Evolutionary conservation across 1,140 invertebrate genomes (phyloP).

Genomic region (Drosophila tsacasi): DNA sequence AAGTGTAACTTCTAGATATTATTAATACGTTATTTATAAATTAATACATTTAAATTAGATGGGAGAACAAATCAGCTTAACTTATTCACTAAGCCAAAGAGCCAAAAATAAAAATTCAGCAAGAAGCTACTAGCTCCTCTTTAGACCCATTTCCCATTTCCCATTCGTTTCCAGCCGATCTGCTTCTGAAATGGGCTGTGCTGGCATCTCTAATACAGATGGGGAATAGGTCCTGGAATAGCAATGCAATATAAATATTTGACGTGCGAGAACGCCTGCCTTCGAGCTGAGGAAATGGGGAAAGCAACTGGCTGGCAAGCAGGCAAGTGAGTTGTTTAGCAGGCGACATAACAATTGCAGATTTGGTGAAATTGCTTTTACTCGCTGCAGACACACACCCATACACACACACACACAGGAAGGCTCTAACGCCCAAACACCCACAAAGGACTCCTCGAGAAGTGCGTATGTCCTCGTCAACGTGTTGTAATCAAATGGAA

Average conservation of each 20-base stretch:
- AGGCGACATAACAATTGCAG: slow-evolving; percentile 83
- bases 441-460: slow-evolving; percentile 29
- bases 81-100: no score
- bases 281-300: slow-evolving; percentile 51
- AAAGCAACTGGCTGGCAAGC: slow-evolving; percentile 11
- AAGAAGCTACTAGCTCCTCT: no score
- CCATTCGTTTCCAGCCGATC: background rate
- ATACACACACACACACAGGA: slow-evolving; percentile 5
- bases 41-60: background rate
- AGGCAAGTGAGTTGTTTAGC: slow-evolving; percentile 75
- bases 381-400: slow-evolving; percentile 19
- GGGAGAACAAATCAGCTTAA: no score
- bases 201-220: slow-evolving; percentile 12
- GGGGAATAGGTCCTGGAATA: slow-evolving; percentile 16
- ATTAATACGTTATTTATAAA: background rate
- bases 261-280: slow-evolving; percentile 79
- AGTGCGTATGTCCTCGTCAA: slow-evolving; percentile 65
- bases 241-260: slow-evolving; percentile 80
- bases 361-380: slow-evolving; percentile 83
- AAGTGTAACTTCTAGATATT: background rate
- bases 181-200: background rate
- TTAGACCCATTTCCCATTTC: no score
- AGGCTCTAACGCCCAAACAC: slow-evolving; percentile 3
- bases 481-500: slow-evolving; percentile 82
- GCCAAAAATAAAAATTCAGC: no score